A percentile compares a stretch with the other conserved stretches of the same genome.
Evolutionary conservation across 2,113 vertebrate genomes (phyloP).

Genomic region (Burhinus oedicnemus): DNA sequence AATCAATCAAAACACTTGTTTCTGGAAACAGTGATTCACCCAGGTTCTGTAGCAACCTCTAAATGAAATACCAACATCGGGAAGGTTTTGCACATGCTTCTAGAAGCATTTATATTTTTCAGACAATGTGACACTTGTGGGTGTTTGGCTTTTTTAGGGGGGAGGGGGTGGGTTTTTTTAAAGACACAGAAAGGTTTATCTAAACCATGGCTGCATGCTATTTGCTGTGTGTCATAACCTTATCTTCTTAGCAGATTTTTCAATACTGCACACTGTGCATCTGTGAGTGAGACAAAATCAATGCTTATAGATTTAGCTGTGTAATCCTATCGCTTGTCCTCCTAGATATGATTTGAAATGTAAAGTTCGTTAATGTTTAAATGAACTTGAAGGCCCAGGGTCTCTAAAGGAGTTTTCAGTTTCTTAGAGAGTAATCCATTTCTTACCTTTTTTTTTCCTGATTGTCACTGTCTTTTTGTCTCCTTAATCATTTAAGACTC

Average conservation of each 20-base stretch:
- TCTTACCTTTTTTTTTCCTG: conserved; percentile 40
- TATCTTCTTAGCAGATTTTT: conserved; percentile 72
- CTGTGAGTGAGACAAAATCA: conserved; percentile 80
- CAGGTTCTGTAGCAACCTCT: background rate
- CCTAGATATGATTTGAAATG: conserved; percentile 83
- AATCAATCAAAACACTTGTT: background rate
- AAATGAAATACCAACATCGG: background rate
- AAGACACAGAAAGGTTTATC: conserved; percentile 40
- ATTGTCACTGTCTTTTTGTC: conserved; percentile 38
- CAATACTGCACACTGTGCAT: conserved; percentile 69
- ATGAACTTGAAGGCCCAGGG: conserved; percentile 76
- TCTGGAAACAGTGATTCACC: background rate
- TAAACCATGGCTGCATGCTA: background rate
- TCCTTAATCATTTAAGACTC: conserved; percentile 36
- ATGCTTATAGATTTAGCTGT: conserved; percentile 83
- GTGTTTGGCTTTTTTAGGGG: background rate
- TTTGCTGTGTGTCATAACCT: conserved; percentile 65
- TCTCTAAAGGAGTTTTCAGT: conserved; percentile 73
- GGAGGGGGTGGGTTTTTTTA: background rate
- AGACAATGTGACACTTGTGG: background rate
- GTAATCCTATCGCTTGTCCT: conserved; percentile 83
- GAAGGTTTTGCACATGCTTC: background rate
- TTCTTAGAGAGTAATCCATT: conserved; percentile 73
- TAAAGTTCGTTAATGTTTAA: conserved; percentile 82
- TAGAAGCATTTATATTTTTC: conserved; percentile 15